Conservation (phyloP, 2,888 invertebrate species). For the Unio delphinus region DNA sequence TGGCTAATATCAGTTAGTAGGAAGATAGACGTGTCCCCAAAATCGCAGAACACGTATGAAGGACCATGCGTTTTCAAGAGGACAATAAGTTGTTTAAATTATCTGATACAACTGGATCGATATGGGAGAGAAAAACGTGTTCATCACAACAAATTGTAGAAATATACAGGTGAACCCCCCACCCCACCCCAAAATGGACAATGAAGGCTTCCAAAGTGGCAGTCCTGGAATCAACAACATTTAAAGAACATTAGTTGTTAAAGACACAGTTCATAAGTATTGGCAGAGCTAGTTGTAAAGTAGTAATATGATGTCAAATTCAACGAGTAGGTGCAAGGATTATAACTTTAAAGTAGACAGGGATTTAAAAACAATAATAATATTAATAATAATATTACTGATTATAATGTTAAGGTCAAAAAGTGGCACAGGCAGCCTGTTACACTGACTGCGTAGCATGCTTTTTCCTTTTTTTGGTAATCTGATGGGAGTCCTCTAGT, state of each 20-base stretch:
- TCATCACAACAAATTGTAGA: constrained; percentile 18
- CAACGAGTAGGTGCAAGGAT: too few species aligned
- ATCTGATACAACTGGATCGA: constrained; percentile 10
- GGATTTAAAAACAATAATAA: too few species aligned
- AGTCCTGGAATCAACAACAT: neutral
- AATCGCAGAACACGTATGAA: constrained; percentile 17
- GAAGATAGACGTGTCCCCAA: constrained; percentile 15
- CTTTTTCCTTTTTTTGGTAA: too few species aligned
- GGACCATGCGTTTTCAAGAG: constrained; percentile 20
- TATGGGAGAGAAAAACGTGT: constrained; percentile 8
- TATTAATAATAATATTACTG: too few species aligned
- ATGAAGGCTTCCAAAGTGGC: neutral
- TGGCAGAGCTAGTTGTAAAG: neutral
- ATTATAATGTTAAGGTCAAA: too few species aligned
- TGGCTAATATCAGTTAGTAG: constrained; percentile 20
- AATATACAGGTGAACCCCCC: constrained; percentile 12
- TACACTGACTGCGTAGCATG: too few species aligned
- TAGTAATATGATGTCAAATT: too few species aligned
- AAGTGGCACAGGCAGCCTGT: too few species aligned
- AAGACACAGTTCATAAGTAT: too few species aligned
- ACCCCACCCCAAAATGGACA: constrained; percentile 7
- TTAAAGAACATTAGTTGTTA: neutral
- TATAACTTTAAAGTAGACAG: too few species aligned
- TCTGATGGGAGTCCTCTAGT: too few species aligned
- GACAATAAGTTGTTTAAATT: constrained; percentile 12